Evolutionary conservation across 2,888 invertebrate species (phyloP).

Genomic region (Strigamia transsilvanica): DNA sequence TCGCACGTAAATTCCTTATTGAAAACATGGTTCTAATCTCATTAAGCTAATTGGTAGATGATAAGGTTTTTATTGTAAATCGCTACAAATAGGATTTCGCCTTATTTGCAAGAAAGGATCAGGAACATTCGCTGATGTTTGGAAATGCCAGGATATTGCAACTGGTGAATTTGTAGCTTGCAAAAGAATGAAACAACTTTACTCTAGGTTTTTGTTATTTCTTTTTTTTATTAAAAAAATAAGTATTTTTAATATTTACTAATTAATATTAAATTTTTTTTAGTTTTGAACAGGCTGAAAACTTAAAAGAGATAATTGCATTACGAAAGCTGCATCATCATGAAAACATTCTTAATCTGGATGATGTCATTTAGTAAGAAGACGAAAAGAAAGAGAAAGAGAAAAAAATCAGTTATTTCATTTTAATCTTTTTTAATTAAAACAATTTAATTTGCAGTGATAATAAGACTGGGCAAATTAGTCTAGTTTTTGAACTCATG

Average conservation of each 20-base stretch:
- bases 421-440: background rate
- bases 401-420: background rate
- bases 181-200: constrained; percentile 72
- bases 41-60: background rate
- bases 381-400: background rate
- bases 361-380: constrained; percentile 72
- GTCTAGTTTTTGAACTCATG: constrained; percentile 74
- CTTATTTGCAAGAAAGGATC: constrained; percentile 48
- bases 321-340: constrained; percentile 71
- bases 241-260: too few relatives aligned
- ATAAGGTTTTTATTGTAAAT: background rate
- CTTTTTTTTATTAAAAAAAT: background rate
- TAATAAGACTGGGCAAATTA: constrained; percentile 69
- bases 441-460: constrained; percentile 66
- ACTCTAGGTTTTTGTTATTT: constrained; percentile 66
- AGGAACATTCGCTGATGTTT: constrained; percentile 75
- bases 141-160: constrained; percentile 71
- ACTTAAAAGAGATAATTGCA: constrained; percentile 71
- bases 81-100: constrained; percentile 27
- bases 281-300: constrained; percentile 65
- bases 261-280: constrained; percentile 55
- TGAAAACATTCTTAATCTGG: constrained; percentile 71
- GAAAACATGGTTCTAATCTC: background rate
- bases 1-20: background rate
- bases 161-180: constrained; percentile 71